phyloP scores from a whole-genome alignment of 2,888 invertebrate genomes.

The Empis livida region DNA sequence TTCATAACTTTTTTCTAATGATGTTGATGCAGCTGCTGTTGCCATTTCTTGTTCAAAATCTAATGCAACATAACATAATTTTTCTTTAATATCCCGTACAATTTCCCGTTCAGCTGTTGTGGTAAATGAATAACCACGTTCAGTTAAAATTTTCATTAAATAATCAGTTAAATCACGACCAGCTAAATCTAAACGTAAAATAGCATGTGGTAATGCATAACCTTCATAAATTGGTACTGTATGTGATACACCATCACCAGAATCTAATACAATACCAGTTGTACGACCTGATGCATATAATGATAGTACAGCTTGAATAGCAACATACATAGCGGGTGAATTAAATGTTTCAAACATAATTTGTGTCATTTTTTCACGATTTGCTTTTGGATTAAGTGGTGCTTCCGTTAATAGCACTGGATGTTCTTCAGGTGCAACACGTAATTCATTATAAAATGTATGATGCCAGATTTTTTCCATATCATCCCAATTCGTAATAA shows the following conservation, averaged over 20 bases:
- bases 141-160: conserved; percentile 87
- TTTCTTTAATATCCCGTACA: conserved; percentile 90
- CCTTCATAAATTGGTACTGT: not conserved
- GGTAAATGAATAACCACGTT: conserved; percentile 82
- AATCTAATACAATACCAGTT: conserved; percentile 53
- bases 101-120: conserved; percentile 90
- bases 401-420: conserved; percentile 87
- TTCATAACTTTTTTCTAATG: conserved; percentile 86
- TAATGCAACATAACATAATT: conserved; percentile 83
- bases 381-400: conserved; percentile 88
- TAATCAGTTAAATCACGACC: conserved; percentile 88
- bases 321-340: not conserved
- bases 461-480: conserved; percentile 99
- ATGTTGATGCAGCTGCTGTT: conserved; percentile 80
- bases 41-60: conserved; percentile 96
- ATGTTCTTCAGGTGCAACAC: conserved; percentile 60
- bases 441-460: conserved; percentile 55
- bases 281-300: conserved; percentile 89
- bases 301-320: conserved; percentile 33
- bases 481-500: conserved; percentile 97
- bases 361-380: conserved; percentile 70
- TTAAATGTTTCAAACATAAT: not conserved
- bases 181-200: conserved; percentile 80
- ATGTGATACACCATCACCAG: not conserved
- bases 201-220: conserved; percentile 45